phyloP scores from a whole-genome alignment of 2,797 vertebrate genomes.

The Gorsachius magnificus region DNA sequence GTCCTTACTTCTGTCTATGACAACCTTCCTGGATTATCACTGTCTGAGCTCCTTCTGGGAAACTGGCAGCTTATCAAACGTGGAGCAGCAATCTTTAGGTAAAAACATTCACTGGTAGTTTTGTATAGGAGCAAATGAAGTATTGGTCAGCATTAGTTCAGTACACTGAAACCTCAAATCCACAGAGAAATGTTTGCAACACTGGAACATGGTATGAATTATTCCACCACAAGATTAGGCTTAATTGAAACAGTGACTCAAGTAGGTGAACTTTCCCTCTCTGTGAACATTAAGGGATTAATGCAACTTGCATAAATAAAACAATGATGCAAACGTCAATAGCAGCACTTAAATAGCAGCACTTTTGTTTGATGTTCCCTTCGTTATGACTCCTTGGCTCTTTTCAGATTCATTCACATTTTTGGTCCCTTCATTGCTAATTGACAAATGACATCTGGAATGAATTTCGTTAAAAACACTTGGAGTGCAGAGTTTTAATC shows the following conservation, averaged over 20 bases:
- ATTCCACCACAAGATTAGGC: neutral
- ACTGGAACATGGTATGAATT: neutral
- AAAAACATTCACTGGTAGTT: neutral
- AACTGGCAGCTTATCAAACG: neutral
- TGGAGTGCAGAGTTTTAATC: neutral
- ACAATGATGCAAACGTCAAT: neutral
- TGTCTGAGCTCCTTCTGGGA: neutral
- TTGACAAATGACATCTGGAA: neutral
- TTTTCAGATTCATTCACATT: conserved; percentile 25
- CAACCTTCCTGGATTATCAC: neutral
- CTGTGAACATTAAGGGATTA: neutral
- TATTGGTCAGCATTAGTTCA: neutral
- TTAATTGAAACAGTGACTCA: conserved; percentile 12
- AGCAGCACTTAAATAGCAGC: neutral
- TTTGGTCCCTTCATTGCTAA: conserved; percentile 8
- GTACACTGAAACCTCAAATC: neutral
- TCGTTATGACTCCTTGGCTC: neutral
- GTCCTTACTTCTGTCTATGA: neutral
- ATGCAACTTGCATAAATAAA: neutral
- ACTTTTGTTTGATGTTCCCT: neutral
- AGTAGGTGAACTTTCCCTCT: neutral
- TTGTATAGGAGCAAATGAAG: neutral
- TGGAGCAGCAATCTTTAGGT: neutral
- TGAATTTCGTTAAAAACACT: neutral
- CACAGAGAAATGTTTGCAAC: neutral